Evolutionary conservation across 2,113 vertebrate genomes (phyloP), one percentile per base, ranked within the genome.

Genomic region (Corythoichthys intestinalis): DNA sequence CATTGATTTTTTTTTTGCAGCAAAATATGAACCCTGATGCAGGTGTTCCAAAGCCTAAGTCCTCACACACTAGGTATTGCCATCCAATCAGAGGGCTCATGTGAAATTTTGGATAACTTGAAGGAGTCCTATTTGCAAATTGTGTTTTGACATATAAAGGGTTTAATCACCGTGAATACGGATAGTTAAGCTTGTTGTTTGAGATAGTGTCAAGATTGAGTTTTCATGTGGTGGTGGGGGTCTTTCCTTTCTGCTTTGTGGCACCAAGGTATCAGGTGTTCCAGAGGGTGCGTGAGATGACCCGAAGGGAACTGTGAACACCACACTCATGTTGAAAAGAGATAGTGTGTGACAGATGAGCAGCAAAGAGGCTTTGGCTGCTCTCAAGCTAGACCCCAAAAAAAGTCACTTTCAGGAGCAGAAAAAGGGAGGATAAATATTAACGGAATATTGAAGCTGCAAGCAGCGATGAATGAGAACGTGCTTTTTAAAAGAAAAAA

Each of bases 301-400:
- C 70, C 78, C 72, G 17, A 20, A 69, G 67, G 48, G 66, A 67
- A 65, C 38, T 39, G 28, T 70, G 52, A 50, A 72, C 76, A 63
- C 62, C 56, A 20, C 17, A 58, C 28, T 39, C 20, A 52, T 41
- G 69, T 66, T 65, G 68, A 74, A 83, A 50, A 56, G 74, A 79
- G 64, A 83, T 44, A 76, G 38, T 56, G 52, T 64, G 67, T 76
- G 80, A 79, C 82, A 83, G 82, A 77, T 80, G 76, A 80, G 73
- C 69, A 71, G 69, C 37, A 15, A 8, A 72, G 59, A 60, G 12
- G 50, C 71, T 61, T 69, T 46, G 44, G 57, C 53, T 13, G 54
- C 56, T 80, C 68, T 49, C 71, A 15, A 59, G 41, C 53, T 70
- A 59, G 66, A 70, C 56, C 52, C 15, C 20, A 44, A 54, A 77